Evolutionary conservation across 2,888 invertebrate genomes (phyloP).

Genomic region (Molorchus minor): DNA sequence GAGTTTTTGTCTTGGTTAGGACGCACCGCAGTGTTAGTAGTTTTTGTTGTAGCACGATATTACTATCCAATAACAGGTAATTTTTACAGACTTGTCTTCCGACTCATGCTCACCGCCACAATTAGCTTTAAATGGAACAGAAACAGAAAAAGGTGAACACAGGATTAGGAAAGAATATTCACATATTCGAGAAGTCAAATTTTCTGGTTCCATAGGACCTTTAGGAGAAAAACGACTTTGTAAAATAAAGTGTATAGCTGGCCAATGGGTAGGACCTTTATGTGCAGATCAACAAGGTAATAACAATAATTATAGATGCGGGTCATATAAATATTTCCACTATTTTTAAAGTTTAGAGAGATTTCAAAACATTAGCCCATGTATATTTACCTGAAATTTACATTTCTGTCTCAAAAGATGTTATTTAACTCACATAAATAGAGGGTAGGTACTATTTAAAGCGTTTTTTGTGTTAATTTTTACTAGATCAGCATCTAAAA

Average conservation of each 20-base stretch:
- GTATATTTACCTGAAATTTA: no score
- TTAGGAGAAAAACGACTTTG: slow-evolving; percentile 78
- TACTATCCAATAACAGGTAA: neutral
- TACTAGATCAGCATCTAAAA: no score
- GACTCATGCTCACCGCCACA: slow-evolving; percentile 62
- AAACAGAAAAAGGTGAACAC: slow-evolving; percentile 57
- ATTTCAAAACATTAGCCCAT: neutral
- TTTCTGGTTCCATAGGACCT: slow-evolving; percentile 80
- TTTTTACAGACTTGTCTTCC: slow-evolving; percentile 54
- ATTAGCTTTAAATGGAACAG: slow-evolving; percentile 61
- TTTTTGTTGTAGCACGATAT: no score
- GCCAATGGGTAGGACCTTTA: slow-evolving; percentile 85
- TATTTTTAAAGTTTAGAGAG: neutral
- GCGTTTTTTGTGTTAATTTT: no score
- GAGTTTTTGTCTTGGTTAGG: no score
- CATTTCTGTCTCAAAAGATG: no score
- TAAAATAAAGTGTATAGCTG: slow-evolving; percentile 85
- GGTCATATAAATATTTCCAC: no score
- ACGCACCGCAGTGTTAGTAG: no score
- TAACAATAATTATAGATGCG: no score
- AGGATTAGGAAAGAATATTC: slow-evolving; percentile 60
- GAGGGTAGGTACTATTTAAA: no score
- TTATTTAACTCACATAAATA: no score
- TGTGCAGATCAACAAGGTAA: slow-evolving; percentile 80
- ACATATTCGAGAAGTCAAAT: slow-evolving; percentile 69